These are phyloP conservation scores for Timandra comae DNA, from an alignment of 2,888 invertebrate species.

Conservation along the genomic window DNA sequence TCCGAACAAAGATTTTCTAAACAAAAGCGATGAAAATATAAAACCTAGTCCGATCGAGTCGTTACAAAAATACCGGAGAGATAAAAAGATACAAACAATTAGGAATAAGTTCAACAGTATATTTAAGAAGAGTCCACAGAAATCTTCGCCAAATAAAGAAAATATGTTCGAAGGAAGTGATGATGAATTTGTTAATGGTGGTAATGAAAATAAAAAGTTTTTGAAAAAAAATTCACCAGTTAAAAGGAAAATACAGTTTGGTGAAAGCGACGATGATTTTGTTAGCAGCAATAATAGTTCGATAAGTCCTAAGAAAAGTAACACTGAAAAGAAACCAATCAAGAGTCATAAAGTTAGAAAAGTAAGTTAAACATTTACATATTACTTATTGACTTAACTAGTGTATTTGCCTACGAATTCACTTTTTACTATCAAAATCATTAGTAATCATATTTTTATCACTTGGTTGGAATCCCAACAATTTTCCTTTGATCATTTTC, in stretches of 20 bases:
- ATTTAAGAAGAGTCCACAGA: constrained; percentile 25
- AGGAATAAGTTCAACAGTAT: constrained; percentile 29
- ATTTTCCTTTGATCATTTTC: too few species aligned
- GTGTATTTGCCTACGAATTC: not conserved
- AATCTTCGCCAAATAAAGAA: constrained; percentile 6
- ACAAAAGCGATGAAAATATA: constrained; percentile 21
- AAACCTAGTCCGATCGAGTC: constrained; percentile 31
- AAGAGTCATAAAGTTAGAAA: constrained; percentile 47
- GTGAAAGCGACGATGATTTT: constrained; percentile 68
- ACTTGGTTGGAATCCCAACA: too few species aligned
- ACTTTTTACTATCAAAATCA: too few species aligned
- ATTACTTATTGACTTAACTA: not conserved
- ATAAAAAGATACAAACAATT: constrained; percentile 32
- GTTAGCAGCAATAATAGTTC: constrained; percentile 31
- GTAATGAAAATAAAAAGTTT: constrained; percentile 9
- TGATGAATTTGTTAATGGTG: constrained; percentile 7
- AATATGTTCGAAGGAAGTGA: not conserved
- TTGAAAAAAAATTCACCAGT: constrained; percentile 14
- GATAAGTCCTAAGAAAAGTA: constrained; percentile 10
- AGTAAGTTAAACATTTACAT: constrained; percentile 31
- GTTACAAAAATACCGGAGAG: constrained; percentile 48
- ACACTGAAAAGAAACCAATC: constrained; percentile 24
- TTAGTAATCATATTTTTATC: too few species aligned
- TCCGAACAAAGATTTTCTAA: constrained; percentile 20
- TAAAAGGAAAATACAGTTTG: constrained; percentile 35